Evolutionary conservation across 2,888 invertebrate species (phyloP), one percentile per base, ranked within the genome.

Genomic region (Celastrina argiolus): DNA sequence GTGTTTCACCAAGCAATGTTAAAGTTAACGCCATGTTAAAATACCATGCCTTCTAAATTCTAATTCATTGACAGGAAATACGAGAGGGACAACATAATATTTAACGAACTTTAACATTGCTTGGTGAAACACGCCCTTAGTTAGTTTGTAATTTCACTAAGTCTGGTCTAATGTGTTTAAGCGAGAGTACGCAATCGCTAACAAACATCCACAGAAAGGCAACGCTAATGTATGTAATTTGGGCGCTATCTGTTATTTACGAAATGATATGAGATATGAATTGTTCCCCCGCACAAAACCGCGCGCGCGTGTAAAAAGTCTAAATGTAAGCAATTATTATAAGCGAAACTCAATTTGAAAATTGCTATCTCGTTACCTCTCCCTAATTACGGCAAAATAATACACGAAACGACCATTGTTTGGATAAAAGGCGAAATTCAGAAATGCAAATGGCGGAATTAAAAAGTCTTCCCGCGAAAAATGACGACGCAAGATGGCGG

Each of bases 401-500:
- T 86, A 81, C 82, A 80, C 80, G 79, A 76, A 81, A 72, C 78
- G 75, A 71, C 74, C 84, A 88, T 90, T 90, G 89, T 89, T 82
- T 76, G 74, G 74, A 73, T 76, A 79, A 81, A 84, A 83, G 82
- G 81, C 81, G 83, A 80, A 79, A 73, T 74, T 74, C 78, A 76
- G 80, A 82, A 83, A 83, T 83, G 80, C 79, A 79, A 80, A 82
- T 79, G 77, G 73, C 72, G 80, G 78, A 80, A 82, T 83, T 80
- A 80, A 82, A 84, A 84, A 72, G 74, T 74, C 72, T 76, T 82
- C 82, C 83, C 82, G 84, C 82, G 80, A 80, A 85, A 85, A 85
- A 81, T 83, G 86, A 88, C 82, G 84, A 75, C 74, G 75, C 86
- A 90, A 89, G 85, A 91, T 90, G 91, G 90, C 90, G 81, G 85